Base-by-base conservation (phyloP, 2,797 vertebrate genomes). In the Anguilla megastoma region DNA sequence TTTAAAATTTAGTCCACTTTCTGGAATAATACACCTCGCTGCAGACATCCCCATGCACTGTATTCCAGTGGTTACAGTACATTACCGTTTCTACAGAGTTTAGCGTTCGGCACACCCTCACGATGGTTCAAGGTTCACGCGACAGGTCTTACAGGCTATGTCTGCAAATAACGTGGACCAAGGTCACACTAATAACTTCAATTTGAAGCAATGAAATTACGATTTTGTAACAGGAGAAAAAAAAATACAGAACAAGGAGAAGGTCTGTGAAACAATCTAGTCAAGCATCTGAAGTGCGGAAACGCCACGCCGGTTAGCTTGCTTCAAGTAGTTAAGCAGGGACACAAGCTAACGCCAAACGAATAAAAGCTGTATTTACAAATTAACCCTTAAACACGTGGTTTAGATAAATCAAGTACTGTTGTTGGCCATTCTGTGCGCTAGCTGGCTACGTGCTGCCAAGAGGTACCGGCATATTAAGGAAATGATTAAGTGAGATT, bases 191-290 rank as follows among this genome's bases (percentile, higher is more conserved):
- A 71, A 80, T 56, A 89, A 94, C 92, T 93, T 94, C 91, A 94
- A 93, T 93, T 92, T 94, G 91, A 96, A 94, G 92, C 91, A 92
- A 89, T 87, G 79, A 91, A 92, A 88, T 76, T 12, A 74, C 69
- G 88, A 33, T 52, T 87, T 60, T 66, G 56, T 85, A 87, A 87
- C 76, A 86, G 87, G 89, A 86, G 89, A 60, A 85, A 56, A 85
- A 48, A 69, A 63, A 69, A 63, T 12, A 24, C 52, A 14, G 52
- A 54, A 58, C 18, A 82, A 84, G 45, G 33, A 66, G 63, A 66
- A 66, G n/a, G 41, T 41, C 27, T 87, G 87, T 88, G 16, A 86
- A 85, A 88, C 82, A 50, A 27, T 88, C 45, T 18, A 45, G 33
- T 24, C 60, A 36, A 69, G 41, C 21, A 45, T 86, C 69, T 71